These are phyloP conservation scores for Charadrius vociferus DNA, from an alignment of 2,113 vertebrate species.

Conservation along the genomic window DNA sequence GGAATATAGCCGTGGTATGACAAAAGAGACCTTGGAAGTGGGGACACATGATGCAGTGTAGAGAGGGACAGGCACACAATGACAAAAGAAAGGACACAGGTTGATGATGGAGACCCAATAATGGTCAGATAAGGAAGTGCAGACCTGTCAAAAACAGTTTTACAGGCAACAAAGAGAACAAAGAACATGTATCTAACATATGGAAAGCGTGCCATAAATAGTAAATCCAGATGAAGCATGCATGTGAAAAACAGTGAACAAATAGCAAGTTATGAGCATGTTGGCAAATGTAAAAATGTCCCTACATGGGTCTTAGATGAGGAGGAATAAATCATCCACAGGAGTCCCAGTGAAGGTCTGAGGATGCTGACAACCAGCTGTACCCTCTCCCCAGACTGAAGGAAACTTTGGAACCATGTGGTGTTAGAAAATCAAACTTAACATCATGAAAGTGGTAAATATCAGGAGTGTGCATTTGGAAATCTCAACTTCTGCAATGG, in stretches of 20 bases:
- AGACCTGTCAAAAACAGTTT: not conserved
- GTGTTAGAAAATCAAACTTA: not conserved
- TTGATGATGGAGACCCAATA: not conserved
- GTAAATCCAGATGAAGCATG: not conserved
- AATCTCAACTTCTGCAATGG: not conserved
- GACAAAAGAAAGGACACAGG: not conserved
- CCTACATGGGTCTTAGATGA: not conserved
- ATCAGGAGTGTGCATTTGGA: not conserved
- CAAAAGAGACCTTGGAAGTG: not conserved
- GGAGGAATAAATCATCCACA: not conserved
- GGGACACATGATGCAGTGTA: not conserved
- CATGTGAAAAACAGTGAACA: not conserved
- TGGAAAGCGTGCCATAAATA: rapidly evolving
- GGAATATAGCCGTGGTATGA: not conserved
- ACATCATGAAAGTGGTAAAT: not conserved
- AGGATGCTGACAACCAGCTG: not conserved
- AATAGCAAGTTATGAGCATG: not conserved
- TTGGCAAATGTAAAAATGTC: not conserved
- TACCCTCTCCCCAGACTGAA: not conserved
- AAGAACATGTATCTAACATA: not conserved
- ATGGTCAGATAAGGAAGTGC: not conserved
- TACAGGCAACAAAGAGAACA: not conserved
- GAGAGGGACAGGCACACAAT: not conserved
- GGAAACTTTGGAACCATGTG: not conserved
- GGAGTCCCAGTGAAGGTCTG: not conserved